Percentiles rank a stretch among this genome's conserved stretches.
Conservation (phyloP, 2,113 vertebrate genomes). For the Cebidichthys violaceus region DNA sequence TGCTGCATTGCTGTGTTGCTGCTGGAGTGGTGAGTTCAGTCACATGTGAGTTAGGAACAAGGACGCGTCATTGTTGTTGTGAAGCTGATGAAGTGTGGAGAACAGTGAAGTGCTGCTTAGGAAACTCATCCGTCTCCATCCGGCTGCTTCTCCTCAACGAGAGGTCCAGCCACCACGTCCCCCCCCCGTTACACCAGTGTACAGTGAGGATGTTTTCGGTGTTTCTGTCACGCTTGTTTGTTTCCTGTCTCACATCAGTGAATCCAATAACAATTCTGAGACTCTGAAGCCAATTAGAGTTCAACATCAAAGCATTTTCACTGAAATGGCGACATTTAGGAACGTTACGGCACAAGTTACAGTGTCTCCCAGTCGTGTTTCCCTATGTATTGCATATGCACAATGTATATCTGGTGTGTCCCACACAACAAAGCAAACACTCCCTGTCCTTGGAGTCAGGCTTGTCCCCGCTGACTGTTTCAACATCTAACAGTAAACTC, state of each 20-base stretch:
- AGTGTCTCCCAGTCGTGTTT: not conserved
- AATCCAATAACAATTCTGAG: not conserved
- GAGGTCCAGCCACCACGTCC: not conserved
- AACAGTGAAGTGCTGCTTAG: not conserved
- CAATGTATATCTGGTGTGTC: conserved; percentile 1
- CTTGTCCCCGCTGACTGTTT: conserved; percentile 2
- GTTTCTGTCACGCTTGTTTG: conserved; percentile 1
- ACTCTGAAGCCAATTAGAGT: not conserved
- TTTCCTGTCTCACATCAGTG: conserved; percentile 12
- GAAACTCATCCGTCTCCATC: not conserved
- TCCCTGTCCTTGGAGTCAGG: conserved; percentile 27
- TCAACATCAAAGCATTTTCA: conserved; percentile 26
- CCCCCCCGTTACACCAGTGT: no score
- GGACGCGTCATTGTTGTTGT: not conserved
- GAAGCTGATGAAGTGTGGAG: not conserved
- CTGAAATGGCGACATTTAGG: conserved; percentile 21
- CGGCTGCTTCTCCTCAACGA: not conserved
- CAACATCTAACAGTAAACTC: conserved; percentile 38
- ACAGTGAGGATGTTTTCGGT: conserved; percentile 1
- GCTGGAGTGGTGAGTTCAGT: not conserved
- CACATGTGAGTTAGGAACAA: not conserved
- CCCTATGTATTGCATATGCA: not conserved
- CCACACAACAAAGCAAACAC: conserved; percentile 15
- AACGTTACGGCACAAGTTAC: conserved; percentile 26
- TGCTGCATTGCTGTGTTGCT: no score